Evolutionary conservation across 2,888 invertebrate genomes (phyloP).

Genomic region (Rhimphoctona megacephalus): DNA sequence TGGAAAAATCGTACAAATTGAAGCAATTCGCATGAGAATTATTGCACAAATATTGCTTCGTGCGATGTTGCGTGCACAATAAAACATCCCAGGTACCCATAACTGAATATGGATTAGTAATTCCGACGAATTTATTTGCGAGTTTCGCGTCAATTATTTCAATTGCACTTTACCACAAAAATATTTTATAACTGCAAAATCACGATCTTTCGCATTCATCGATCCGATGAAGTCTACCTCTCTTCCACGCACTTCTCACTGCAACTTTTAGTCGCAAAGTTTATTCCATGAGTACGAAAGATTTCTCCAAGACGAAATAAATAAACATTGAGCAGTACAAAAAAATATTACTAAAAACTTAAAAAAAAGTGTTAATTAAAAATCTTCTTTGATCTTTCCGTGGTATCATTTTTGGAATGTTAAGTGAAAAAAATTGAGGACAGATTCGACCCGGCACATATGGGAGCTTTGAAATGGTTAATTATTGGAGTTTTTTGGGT

Average conservation of each 20-base stretch:
- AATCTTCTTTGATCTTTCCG: not conserved
- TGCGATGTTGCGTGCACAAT: constrained; percentile 27
- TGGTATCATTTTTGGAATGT: not conserved
- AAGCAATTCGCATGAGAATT: not conserved
- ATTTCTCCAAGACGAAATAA: not conserved
- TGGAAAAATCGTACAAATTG: constrained; percentile 6
- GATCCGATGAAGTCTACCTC: no score
- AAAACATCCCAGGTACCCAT: not conserved
- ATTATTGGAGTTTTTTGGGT: constrained; percentile 20
- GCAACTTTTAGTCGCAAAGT: not conserved
- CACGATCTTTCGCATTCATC: no score
- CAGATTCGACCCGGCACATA: not conserved
- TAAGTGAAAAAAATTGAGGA: not conserved
- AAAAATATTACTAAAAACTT: not conserved
- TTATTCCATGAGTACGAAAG: not conserved
- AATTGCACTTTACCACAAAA: constrained; percentile 14
- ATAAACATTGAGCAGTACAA: not conserved
- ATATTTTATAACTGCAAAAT: not conserved
- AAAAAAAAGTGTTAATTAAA: not conserved
- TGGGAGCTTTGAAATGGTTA: constrained; percentile 22
- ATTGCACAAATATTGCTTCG: constrained; percentile 15
- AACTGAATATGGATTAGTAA: constrained; percentile 37
- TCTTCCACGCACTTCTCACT: not conserved
- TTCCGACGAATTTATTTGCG: not conserved
- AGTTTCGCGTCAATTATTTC: not conserved